Evolutionary conservation across 2,797 vertebrate species (phyloP).

Genomic region (Trachops cirrhosus): DNA sequence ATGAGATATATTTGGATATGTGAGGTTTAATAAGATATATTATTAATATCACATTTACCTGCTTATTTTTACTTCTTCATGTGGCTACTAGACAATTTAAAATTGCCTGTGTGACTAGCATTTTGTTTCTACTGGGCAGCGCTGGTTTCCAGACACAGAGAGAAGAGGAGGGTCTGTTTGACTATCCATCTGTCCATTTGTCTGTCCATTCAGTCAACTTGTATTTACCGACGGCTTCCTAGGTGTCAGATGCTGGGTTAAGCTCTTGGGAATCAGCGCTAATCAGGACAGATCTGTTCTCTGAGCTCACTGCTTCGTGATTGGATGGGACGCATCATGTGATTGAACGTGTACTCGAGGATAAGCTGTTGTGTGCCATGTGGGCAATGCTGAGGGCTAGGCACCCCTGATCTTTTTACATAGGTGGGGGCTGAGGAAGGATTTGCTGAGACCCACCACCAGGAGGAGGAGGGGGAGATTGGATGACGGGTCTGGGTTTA

Average conservation of each 20-base stretch:
- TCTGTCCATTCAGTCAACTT: background rate
- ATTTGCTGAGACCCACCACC: background rate
- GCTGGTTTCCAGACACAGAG: background rate
- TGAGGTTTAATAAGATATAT: background rate
- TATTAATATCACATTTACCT: background rate
- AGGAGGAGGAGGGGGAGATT: background rate
- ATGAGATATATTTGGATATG: background rate
- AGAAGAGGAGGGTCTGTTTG: background rate
- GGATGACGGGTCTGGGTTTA: background rate
- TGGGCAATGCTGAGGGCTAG: background rate
- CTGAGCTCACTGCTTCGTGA: background rate
- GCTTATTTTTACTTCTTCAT: background rate
- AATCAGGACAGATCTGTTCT: background rate
- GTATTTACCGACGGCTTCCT: background rate
- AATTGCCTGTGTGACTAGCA: background rate
- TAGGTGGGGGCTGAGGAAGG: background rate
- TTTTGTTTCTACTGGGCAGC: fast-evolving
- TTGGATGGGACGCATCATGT: fast-evolving
- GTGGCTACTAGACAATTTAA: background rate
- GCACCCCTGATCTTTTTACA: background rate
- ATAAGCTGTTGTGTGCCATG: too few species aligned
- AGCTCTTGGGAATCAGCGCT: background rate
- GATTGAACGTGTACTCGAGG: fast-evolving
- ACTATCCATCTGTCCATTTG: background rate
- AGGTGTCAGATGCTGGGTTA: background rate